These are phyloP conservation scores for Leiothrix lutea DNA, from an alignment of 2,113 vertebrate species.

Conservation along the genomic window DNA sequence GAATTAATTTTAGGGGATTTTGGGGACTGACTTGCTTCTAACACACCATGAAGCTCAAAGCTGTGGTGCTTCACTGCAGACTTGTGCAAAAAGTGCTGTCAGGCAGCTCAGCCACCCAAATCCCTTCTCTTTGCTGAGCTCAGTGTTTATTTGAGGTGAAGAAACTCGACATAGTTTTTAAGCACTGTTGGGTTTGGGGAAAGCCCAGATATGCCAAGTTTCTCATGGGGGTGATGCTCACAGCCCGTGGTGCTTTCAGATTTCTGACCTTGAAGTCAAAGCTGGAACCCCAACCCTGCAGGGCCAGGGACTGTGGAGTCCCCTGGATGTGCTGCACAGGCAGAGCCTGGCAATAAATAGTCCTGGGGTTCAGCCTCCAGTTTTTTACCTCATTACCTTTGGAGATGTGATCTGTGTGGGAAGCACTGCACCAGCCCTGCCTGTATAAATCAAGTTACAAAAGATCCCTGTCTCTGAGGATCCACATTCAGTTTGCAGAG, in stretches of 20 bases:
- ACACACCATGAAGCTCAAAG: accelerated
- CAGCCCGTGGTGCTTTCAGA: not conserved
- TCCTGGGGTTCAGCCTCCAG: not conserved
- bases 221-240: not conserved
- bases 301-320: not conserved
- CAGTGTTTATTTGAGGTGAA: not conserved
- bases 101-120: not conserved
- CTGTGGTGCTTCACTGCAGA: not conserved
- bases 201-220: not conserved
- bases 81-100: not conserved
- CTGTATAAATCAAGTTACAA: not conserved
- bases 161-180: not conserved
- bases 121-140: not conserved
- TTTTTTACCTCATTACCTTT: not conserved
- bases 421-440: not conserved
- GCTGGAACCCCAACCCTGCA: not conserved
- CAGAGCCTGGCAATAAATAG: not conserved
- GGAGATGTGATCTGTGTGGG: not conserved
- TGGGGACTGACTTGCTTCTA: not conserved
- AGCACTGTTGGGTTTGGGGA: not conserved
- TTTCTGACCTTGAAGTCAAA: not conserved
- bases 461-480: not conserved
- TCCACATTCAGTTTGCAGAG: not conserved
- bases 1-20: not conserved
- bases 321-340: not conserved